Percentiles rank a stretch among this genome's conserved stretches.
Conservation (phyloP, 2,888 invertebrate genomes). For the Schizotus pectinicornis region DNA sequence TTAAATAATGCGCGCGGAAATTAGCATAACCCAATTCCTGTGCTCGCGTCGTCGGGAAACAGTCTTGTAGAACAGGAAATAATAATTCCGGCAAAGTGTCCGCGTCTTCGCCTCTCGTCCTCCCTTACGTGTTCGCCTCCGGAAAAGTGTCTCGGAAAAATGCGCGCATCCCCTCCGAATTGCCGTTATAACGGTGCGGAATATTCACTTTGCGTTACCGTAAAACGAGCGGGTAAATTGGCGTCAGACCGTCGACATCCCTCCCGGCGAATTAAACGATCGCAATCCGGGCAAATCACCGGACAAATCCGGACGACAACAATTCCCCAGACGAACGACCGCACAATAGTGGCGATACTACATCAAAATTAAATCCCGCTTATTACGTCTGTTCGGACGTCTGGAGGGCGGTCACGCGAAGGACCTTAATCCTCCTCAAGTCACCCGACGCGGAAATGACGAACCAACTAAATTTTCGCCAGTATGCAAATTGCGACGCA, state of each 20-base stretch:
- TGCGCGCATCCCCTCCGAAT: slow-evolving; percentile 28
- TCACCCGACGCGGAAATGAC: no score
- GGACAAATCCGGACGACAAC: no score
- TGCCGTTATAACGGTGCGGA: slow-evolving; percentile 26
- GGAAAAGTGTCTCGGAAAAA: slow-evolving; percentile 15
- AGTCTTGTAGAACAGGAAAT: slow-evolving; percentile 28
- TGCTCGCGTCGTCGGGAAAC: slow-evolving; percentile 25
- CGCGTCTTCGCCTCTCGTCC: slow-evolving; percentile 20
- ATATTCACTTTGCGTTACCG: slow-evolving; percentile 22
- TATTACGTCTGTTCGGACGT: slow-evolving; percentile 21
- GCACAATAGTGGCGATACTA: slow-evolving; percentile 1
- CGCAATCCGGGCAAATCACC: not conserved
- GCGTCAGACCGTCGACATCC: slow-evolving; percentile 19
- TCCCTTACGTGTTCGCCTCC: slow-evolving; percentile 12
- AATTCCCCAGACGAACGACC: no score
- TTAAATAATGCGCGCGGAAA: slow-evolving; percentile 26
- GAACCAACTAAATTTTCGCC: no score
- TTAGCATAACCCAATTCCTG: slow-evolving; percentile 32
- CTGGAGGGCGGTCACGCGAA: not conserved
- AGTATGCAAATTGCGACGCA: no score
- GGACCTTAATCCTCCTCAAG: no score
- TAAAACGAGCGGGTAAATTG: slow-evolving; percentile 20
- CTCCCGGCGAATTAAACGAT: not conserved
- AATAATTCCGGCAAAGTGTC: slow-evolving; percentile 28
- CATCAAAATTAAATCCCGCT: slow-evolving; percentile 21